Base-by-base conservation (phyloP, 2,113 vertebrate species). In the Callipepla squamata region DNA sequence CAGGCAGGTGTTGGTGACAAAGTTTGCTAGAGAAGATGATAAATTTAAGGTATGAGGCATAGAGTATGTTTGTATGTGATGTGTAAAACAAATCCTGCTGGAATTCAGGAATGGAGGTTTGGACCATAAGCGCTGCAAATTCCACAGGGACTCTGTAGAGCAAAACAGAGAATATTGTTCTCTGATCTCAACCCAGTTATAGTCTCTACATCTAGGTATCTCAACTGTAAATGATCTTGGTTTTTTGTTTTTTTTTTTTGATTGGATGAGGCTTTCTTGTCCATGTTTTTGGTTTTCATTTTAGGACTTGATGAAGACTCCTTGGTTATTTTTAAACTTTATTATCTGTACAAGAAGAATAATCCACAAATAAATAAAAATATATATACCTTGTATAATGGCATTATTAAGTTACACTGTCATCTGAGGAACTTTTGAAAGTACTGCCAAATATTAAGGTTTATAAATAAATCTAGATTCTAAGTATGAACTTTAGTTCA, bases 1-100 rank as follows among this genome's bases (percentile, higher is more conserved):
- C 4, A 0, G 2, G 36, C 4, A 53, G 18, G 14, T 51, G 12
- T 11, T 13, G 4, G 3, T 28, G 42, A 18, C 69, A 67, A 23
- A 7, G 6, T 13, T 50, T 65, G 13, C 13, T 58, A 48, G 25
- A 58, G 14, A 47, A 47, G 15, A 58, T 0, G 0, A 6, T 11
- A 63, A 36, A 3, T 69, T 87, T 59, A 53, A 58, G 14, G 25
- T 47, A 28, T 2, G 3, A 13, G 8, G 2, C 4, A 20, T 42
- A n/a, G 25, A 69, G 7, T 57, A 67, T 15, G 23, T 32, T 75
- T 59, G 25, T 61, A 11, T 25, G 17, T 51, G 19, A 30, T 13
- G 21, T 13, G 6, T 36, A 86, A 61, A 10, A 9, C 0, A 1
- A 81, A 61, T 74, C 20, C 32, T 70, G 13, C 21, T 63, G 23